These are phyloP conservation scores for Pristionchus mayeri DNA, from an alignment of 2,888 invertebrate species.

Conservation along the genomic window DNA sequence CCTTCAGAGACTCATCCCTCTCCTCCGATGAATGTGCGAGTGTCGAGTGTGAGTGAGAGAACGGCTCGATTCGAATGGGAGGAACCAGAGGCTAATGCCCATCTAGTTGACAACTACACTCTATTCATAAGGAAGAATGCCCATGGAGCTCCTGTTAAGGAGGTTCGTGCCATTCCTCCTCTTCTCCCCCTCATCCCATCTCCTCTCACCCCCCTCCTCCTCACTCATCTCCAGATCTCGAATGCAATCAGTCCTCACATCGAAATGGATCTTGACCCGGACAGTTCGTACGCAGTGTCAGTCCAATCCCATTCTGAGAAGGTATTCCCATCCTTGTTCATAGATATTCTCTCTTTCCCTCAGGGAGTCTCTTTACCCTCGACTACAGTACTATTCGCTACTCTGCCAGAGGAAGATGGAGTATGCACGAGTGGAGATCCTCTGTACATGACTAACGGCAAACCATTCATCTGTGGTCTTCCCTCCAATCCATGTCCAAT, in stretches of 20 bases:
- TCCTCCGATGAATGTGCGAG: slow-evolving; percentile 65
- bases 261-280: slow-evolving; percentile 61
- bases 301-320: slow-evolving; percentile 50
- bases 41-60: slow-evolving; percentile 55
- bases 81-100: too few relatives aligned
- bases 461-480: slow-evolving; percentile 43
- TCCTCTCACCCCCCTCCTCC: neutral
- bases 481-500: neutral
- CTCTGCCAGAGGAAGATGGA: neutral
- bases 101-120: too few relatives aligned
- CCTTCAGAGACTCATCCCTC: slow-evolving; percentile 66
- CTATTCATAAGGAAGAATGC: too few relatives aligned
- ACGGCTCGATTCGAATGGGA: slow-evolving; percentile 61
- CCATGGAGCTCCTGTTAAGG: neutral
- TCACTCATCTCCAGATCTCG: slow-evolving; percentile 59
- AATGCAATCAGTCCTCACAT: neutral
- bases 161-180: neutral
- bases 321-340: neutral
- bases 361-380: slow-evolving; percentile 51
- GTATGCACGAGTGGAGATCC: neutral
- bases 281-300: slow-evolving; percentile 60
- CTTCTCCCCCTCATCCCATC: slow-evolving; percentile 38
- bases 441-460: neutral
- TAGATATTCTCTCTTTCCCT: slow-evolving; percentile 41
- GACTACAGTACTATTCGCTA: slow-evolving; percentile 8